A percentile compares a stretch with the other conserved stretches of the same genome.
Evolutionary conservation across 2,113 vertebrate species (phyloP).

Genomic region (Litocranius walleri): DNA sequence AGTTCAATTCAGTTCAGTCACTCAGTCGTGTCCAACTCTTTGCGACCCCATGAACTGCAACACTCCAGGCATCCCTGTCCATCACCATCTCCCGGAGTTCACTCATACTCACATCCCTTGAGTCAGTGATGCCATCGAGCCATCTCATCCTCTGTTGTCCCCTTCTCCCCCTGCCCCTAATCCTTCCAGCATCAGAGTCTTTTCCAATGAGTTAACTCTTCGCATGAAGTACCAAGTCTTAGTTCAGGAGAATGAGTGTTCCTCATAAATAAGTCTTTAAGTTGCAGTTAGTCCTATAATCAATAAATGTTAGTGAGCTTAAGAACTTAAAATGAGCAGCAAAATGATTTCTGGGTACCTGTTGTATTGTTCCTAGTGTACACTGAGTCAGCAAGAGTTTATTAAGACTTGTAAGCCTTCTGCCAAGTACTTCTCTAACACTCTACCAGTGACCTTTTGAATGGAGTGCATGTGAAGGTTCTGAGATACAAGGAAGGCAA

Average conservation of each 20-base stretch:
- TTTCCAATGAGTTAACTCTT: no score
- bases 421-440: background rate
- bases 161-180: no score
- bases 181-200: no score
- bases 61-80: no score
- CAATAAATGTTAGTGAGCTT: background rate
- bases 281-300: background rate
- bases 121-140: no score
- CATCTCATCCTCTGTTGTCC: no score
- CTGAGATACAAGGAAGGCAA: background rate
- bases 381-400: background rate
- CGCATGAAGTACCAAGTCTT: no score
- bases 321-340: constrained; percentile 24
- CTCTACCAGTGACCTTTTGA: background rate
- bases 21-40: no score
- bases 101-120: no score
- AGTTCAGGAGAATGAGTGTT: constrained; percentile 1
- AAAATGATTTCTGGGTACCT: background rate
- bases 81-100: no score
- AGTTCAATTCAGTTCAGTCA: no score
- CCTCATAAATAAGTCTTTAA: background rate
- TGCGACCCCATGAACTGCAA: no score
- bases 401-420: background rate
- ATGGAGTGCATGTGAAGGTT: background rate
- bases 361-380: background rate